Base-by-base conservation (phyloP, 2,888 invertebrate species). In the Spodoptera picta region DNA sequence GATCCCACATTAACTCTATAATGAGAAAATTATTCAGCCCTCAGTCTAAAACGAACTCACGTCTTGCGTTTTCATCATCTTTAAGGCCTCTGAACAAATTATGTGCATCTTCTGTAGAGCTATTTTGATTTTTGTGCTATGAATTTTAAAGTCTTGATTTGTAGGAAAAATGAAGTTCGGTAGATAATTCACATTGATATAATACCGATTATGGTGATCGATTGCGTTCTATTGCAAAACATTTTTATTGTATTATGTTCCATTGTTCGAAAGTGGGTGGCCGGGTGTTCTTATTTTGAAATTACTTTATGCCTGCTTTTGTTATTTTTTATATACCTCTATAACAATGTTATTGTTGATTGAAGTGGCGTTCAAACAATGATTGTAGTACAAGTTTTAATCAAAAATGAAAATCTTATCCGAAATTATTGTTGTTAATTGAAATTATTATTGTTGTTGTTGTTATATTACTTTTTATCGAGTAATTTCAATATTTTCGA, bases 21-120 rank as follows among this genome's bases (percentile, higher is more conserved):
- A 91, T 90, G 86, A 90, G 86, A 74, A 81, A 87, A 91, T 90
- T 89, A 89, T 90, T 83, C 86, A 84, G 80, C 69, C 73, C 80
- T 80, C 79, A 76, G 77, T 76, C 81, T 71, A 69, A 56, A 75
- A 63, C 70, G 60, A 66, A 69, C 68, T 73, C 90, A 87, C 87
- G 87, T 88, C 84, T 85, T 81, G 77, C 78, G 81, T 89, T 90
- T 89, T 89, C 89, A 91, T 90, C 87, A 87, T 88, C 80, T 80
- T 63, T 82, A 80, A 83, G 85, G 79, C 79, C 74, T 68, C 80
- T 73, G 81, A 47, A 58, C 49, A 67, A 75, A 67, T 72, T 65
- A 55, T 64, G 48, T 31, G 19, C 36, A 11, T 42, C 42, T 41
- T 65, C 27, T 46, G 2, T 43, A 55, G 4, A 24, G 10, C 36